Evolutionary conservation across 1,140 invertebrate species (phyloP).

Genomic region (Matsumurasca onukii): DNA sequence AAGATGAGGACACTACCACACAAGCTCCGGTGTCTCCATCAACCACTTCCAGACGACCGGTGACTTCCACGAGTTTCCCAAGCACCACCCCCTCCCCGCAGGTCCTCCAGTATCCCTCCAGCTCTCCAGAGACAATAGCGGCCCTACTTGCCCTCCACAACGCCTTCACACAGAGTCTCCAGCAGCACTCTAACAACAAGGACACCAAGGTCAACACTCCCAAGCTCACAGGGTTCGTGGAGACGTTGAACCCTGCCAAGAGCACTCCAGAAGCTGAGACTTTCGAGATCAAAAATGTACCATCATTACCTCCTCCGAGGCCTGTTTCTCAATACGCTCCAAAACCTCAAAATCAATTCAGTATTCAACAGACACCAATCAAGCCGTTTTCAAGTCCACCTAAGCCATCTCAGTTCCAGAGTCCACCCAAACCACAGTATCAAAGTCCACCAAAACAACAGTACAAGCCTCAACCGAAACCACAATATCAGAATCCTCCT

Average conservation of each 20-base stretch:
- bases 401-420: neutral
- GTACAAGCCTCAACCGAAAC: conserved; percentile 20
- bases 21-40: conserved; percentile 38
- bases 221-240: neutral
- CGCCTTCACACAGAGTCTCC: conserved; percentile 41
- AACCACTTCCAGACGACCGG: conserved; percentile 39
- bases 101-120: conserved; percentile 35
- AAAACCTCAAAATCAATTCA: neutral
- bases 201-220: conserved; percentile 4
- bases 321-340: conserved; percentile 3
- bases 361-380: neutral
- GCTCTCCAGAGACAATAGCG: conserved; percentile 39
- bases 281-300: conserved; percentile 14
- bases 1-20: conserved; percentile 35
- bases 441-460: conserved; percentile 14
- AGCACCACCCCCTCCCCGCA: conserved; percentile 38
- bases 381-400: conserved; percentile 3
- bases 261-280: neutral
- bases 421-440: conserved; percentile 22
- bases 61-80: conserved; percentile 39
- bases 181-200: conserved; percentile 32
- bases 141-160: conserved; percentile 43
- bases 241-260: neutral
- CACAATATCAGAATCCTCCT: conserved; percentile 18
- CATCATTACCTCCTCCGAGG: neutral